Evolutionary conservation across 2,888 invertebrate genomes (phyloP), one percentile per base, ranked within the genome.

Genomic region (Xanthia icteritia): DNA sequence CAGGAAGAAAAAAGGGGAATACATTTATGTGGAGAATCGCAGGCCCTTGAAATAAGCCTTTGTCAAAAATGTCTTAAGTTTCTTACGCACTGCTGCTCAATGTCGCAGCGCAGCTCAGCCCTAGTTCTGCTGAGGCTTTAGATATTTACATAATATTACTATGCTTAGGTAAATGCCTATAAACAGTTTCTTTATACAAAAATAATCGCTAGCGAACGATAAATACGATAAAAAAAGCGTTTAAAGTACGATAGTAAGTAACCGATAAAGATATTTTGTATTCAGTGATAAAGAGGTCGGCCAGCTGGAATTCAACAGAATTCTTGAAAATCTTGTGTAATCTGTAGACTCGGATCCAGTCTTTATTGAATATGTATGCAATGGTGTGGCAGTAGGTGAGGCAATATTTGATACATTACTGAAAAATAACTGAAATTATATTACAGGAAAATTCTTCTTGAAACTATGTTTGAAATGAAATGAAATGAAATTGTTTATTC

Each of bases 231-330:
- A 90, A 87, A n/a, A 89, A 85, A 81, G 36, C 85, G 83, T 90
- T 89, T 89, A 87, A 89, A 90, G 72, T 89, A 88, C 76, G 91
- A 91, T 91, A 91, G 83, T 78, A 73, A 73, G 76, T 89, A 88
- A 87, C 87, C 85, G 90, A 90, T 89, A 90, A 88, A 79, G 76
- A 85, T 68, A 71, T 79, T 86, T 83, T 89, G 31, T 88, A 85
- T 89, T 80, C 56, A 70, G 73, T 80, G 88, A 88, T 90, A 86
- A 76, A 84, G 69, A 79, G 87, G 81, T 84, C 79, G 82, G 76
- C 67, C 76, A 74, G 73, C 66, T 78, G 76, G 77, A 76, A 71
- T 81, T 71, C 67, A 42, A 72, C 48, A 71, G 73, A 84, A 76
- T 81, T 88, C 73, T 80, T 77, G 45, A 77, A 78, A 81, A 80